These are phyloP conservation scores for Sarcoramphus papa DNA, from an alignment of 2,797 vertebrate species.

Conservation along the genomic window DNA sequence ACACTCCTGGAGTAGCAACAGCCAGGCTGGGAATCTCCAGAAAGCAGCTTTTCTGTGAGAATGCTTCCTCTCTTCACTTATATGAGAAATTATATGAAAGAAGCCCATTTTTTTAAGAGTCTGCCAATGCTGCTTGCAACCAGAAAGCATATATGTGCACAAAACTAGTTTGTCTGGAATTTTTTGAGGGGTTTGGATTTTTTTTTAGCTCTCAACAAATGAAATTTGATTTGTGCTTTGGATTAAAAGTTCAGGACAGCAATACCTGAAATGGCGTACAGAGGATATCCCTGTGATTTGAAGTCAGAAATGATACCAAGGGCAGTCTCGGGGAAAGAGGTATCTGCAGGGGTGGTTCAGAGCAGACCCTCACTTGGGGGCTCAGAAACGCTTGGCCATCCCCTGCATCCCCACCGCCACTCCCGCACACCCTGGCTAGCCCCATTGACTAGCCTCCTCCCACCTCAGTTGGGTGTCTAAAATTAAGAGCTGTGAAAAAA, in stretches of 20 bases:
- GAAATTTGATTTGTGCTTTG: background rate
- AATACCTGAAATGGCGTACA: background rate
- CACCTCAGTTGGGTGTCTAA: background rate
- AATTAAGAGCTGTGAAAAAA: background rate
- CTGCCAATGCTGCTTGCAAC: background rate
- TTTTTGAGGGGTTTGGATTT: background rate
- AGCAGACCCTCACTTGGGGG: background rate
- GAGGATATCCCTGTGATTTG: background rate
- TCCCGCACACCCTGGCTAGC: background rate
- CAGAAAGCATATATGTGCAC: background rate
- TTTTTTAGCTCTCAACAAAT: background rate
- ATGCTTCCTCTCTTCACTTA: background rate
- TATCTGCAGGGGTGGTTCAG: background rate
- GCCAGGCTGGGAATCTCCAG: background rate
- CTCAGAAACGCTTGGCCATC: background rate
- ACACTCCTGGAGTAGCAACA: background rate
- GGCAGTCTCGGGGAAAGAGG: background rate
- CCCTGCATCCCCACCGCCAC: background rate
- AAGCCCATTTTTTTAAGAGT: background rate
- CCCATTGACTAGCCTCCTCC: background rate
- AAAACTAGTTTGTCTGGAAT: background rate
- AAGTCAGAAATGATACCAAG: background rate
- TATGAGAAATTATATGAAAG: background rate
- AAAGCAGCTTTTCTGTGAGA: background rate
- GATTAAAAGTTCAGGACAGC: background rate